Evolutionary conservation across 2,797 vertebrate species (phyloP).

Genomic region (Micrastur ruficollis): DNA sequence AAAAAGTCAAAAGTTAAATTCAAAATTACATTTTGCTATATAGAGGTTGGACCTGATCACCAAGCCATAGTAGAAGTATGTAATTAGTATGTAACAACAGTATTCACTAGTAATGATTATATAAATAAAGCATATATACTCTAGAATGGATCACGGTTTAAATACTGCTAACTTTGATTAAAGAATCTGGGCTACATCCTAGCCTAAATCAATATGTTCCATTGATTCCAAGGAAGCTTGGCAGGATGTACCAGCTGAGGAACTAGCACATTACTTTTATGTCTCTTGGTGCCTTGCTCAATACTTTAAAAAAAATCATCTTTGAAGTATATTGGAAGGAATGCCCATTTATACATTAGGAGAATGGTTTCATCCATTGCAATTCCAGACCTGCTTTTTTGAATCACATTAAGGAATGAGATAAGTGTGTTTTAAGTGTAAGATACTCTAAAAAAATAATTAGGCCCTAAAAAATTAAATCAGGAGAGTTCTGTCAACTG

Average conservation of each 20-base stretch:
- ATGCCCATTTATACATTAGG: constrained; percentile 9
- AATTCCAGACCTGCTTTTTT: constrained; percentile 5
- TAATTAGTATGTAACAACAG: neutral
- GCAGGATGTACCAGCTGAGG: neutral
- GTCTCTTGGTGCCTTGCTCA: constrained; percentile 22
- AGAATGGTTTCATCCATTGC: neutral
- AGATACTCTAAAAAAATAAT: constrained; percentile 21
- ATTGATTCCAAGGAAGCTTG: constrained; percentile 41
- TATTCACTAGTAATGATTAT: neutral
- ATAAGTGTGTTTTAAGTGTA: constrained; percentile 8
- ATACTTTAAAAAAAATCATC: neutral
- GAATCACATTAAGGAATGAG: constrained; percentile 31
- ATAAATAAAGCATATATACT: neutral
- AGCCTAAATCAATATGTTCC: constrained; percentile 20
- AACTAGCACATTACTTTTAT: constrained; percentile 42
- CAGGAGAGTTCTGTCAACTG: constrained; percentile 32
- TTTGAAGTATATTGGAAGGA: constrained; percentile 11
- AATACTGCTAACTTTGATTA: neutral
- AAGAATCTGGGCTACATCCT: constrained; percentile 23
- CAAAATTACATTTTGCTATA: neutral
- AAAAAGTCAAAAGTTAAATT: neutral
- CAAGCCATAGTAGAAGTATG: neutral
- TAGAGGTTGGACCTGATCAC: neutral
- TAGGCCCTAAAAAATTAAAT: constrained; percentile 50
- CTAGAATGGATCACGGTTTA: neutral